Evolutionary conservation across 2,888 invertebrate species (phyloP).

Genomic region (Tridacna crocea): DNA sequence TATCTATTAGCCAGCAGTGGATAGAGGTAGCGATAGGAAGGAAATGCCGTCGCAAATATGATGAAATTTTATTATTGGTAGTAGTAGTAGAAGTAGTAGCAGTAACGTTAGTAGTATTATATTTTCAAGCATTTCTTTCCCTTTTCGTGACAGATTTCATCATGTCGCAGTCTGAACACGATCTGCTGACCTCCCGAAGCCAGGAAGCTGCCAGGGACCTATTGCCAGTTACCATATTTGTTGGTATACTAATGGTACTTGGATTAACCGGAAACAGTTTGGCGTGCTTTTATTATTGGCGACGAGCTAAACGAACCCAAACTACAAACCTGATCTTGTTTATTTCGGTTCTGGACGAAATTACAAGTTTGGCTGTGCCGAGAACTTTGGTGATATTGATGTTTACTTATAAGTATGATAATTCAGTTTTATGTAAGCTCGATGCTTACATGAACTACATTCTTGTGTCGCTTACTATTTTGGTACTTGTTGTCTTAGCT

Average conservation of each 20-base stretch:
- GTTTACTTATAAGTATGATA: neutral
- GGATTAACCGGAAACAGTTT: conserved; percentile 2
- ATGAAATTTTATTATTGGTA: too few species aligned
- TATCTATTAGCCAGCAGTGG: too few species aligned
- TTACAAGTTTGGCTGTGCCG: conserved; percentile 10
- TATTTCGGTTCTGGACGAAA: conserved; percentile 4
- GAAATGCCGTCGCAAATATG: too few species aligned
- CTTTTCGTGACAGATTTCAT: too few species aligned
- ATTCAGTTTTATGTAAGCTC: conserved; percentile 6
- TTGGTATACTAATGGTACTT: conserved; percentile 1
- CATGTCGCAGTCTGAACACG: neutral
- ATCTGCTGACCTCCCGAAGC: neutral
- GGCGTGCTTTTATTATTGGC: conserved; percentile 7
- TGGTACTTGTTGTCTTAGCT: conserved; percentile 8
- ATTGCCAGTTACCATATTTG: conserved; percentile 6
- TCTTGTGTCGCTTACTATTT: neutral
- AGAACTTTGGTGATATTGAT: neutral
- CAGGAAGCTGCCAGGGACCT: neutral
- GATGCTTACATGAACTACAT: conserved; percentile 10
- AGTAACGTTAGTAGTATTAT: too few species aligned
- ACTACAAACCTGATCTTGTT: conserved; percentile 11
- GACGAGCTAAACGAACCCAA: neutral
- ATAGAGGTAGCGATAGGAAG: too few species aligned
- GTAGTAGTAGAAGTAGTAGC: too few species aligned
- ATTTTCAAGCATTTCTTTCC: too few species aligned